Conservation (phyloP, 2,888 invertebrate species). For the Imbricaverruca yamaguchii region DNA sequence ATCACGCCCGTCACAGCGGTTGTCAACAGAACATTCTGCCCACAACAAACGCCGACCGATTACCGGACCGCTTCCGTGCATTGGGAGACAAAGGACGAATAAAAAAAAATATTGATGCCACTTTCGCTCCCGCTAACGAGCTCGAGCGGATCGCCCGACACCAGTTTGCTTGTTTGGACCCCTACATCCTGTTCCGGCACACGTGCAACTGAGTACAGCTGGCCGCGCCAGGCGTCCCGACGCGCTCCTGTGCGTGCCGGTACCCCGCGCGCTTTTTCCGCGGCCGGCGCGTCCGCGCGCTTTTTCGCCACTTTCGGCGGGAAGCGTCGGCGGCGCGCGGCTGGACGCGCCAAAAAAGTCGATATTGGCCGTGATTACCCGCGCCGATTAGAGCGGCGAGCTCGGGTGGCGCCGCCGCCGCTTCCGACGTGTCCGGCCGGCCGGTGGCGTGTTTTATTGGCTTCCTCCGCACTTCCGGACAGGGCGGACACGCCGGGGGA, state of each 20-base stretch:
- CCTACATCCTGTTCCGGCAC: conserved; percentile 4
- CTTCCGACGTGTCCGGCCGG: background rate
- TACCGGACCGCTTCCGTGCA: no score
- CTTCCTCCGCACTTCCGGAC: conserved; percentile 13
- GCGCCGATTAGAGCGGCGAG: background rate
- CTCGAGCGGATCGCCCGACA: background rate
- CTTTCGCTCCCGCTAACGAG: background rate
- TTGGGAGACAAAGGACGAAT: no score
- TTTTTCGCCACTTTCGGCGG: background rate
- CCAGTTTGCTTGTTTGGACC: background rate
- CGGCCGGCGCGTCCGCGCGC: background rate
- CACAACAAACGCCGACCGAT: no score
- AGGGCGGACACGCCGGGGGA: background rate
- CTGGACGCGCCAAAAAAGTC: background rate
- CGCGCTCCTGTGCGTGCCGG: background rate
- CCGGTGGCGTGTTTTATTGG: conserved; percentile 11
- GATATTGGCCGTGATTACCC: conserved; percentile 14
- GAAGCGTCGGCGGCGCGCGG: background rate
- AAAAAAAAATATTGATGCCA: background rate
- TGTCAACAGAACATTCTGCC: no score
- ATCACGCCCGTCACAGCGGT: no score
- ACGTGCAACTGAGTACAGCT: background rate
- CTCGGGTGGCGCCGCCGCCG: background rate
- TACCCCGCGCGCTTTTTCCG: background rate
- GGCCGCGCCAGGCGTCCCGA: background rate